These are phyloP conservation scores for Silurus aristotelis DNA, from an alignment of 2,797 vertebrate species.

Conservation along the genomic window DNA sequence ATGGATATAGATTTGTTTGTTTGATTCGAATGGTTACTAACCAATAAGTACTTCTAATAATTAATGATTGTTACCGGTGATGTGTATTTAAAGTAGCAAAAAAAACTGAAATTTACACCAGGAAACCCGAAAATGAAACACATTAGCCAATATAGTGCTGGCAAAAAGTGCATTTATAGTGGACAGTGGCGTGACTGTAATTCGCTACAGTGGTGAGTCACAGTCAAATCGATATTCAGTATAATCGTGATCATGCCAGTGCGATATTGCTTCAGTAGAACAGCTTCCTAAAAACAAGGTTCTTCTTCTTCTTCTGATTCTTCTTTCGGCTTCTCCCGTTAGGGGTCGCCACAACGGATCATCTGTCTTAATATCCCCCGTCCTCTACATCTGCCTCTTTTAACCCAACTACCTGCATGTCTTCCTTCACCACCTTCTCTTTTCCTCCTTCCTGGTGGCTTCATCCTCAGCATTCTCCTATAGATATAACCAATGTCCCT, in stretches of 20 bases:
- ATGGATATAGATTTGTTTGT: too few relatives aligned
- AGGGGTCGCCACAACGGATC: too few relatives aligned
- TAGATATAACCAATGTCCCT: too few relatives aligned
- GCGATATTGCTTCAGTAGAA: too few relatives aligned
- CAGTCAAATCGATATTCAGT: neutral
- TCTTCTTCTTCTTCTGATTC: too few relatives aligned
- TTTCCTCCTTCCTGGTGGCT: too few relatives aligned
- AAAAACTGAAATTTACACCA: neutral
- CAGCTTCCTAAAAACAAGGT: neutral
- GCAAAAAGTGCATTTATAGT: neutral
- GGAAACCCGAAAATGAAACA: neutral
- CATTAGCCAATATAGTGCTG: neutral
- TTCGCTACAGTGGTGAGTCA: neutral
- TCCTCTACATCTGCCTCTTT: too few relatives aligned
- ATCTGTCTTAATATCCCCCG: too few relatives aligned
- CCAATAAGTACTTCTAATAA: neutral
- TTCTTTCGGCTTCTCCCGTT: too few relatives aligned
- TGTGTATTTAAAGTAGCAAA: neutral
- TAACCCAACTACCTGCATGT: too few relatives aligned
- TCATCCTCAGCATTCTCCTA: too few relatives aligned
- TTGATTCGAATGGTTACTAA: neutral
- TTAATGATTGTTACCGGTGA: neutral
- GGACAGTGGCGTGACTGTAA: neutral
- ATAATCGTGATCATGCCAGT: neutral
- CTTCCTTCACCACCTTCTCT: too few relatives aligned